These are phyloP conservation scores for Drosophila fuyamai DNA, from an alignment of 1,140 invertebrate species.

Conservation along the genomic window DNA sequence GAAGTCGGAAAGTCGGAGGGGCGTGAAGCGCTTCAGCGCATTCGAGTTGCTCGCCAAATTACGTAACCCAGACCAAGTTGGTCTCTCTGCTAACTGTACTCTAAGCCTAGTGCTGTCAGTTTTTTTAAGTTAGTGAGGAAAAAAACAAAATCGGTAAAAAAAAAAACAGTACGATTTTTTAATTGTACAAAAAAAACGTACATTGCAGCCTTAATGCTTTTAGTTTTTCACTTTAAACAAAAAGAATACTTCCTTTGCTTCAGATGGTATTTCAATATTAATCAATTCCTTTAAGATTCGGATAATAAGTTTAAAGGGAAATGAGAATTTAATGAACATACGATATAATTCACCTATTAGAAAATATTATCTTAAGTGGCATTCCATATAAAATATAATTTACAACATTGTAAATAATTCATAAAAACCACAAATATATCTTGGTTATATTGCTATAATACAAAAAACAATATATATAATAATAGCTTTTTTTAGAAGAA, in stretches of 20 bases:
- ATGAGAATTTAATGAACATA: too few relatives aligned
- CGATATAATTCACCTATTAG: too few relatives aligned
- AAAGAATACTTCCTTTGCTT: background rate
- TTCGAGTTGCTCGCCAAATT: conserved; percentile 52
- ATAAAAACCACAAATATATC: too few relatives aligned
- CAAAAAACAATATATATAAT: too few relatives aligned
- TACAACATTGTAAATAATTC: too few relatives aligned
- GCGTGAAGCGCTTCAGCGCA: conserved; percentile 69
- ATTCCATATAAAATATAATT: too few relatives aligned
- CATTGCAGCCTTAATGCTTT: background rate
- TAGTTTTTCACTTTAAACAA: background rate
- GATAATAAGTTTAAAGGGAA: too few relatives aligned
- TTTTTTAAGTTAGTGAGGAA: background rate
- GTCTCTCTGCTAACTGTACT: conserved; percentile 47
- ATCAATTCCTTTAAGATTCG: too few relatives aligned
- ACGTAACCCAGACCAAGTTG: conserved; percentile 55
- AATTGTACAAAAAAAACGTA: background rate
- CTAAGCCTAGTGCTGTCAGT: conserved; percentile 13
- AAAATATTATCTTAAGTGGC: too few relatives aligned
- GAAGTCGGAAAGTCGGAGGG: conserved; percentile 28
- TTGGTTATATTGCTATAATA: too few relatives aligned
- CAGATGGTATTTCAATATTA: background rate
- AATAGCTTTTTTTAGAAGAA: too few relatives aligned
- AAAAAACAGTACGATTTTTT: background rate
- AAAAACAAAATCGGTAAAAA: background rate